Conservation (phyloP, 2,113 vertebrate genomes). For the Potamarius usumacintae region DNA sequence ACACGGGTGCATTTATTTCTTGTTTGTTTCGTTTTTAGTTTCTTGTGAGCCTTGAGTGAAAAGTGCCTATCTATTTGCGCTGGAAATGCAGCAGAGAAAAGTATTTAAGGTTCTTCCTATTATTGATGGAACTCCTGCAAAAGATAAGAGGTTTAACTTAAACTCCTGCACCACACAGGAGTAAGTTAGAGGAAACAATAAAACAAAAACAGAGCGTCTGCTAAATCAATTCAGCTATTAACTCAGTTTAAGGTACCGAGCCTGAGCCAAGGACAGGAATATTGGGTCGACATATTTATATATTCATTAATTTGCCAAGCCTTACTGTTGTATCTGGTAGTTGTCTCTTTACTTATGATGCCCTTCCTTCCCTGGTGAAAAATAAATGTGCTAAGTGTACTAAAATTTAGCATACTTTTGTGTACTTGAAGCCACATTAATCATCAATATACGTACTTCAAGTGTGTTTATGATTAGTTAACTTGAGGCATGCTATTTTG, state of each 20-base stretch:
- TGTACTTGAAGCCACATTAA: too few species aligned
- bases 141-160: slow-evolving; percentile 43
- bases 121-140: slow-evolving; percentile 2
- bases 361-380: neutral
- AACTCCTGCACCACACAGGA: slow-evolving; percentile 11
- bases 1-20: slow-evolving; percentile 49
- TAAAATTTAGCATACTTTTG: too few species aligned
- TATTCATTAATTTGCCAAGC: slow-evolving; percentile 17
- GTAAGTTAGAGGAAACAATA: neutral
- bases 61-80: slow-evolving; percentile 51
- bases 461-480: too few species aligned
- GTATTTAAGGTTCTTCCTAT: slow-evolving; percentile 30
- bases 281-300: neutral
- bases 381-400: too few species aligned
- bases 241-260: neutral
- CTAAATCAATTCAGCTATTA: neutral
- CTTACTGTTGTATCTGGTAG: slow-evolving; percentile 8
- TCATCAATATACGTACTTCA: too few species aligned
- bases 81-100: slow-evolving; percentile 51
- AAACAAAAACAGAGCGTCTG: neutral
- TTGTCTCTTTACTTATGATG: slow-evolving; percentile 3
- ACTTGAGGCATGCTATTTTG: too few species aligned
- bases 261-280: neutral
- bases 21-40: slow-evolving; percentile 58
- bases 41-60: slow-evolving; percentile 51